phyloP scores from a whole-genome alignment of 37 sponge, comb jelly and placozoan species.

The Amphimedon queenslandica region DNA sequence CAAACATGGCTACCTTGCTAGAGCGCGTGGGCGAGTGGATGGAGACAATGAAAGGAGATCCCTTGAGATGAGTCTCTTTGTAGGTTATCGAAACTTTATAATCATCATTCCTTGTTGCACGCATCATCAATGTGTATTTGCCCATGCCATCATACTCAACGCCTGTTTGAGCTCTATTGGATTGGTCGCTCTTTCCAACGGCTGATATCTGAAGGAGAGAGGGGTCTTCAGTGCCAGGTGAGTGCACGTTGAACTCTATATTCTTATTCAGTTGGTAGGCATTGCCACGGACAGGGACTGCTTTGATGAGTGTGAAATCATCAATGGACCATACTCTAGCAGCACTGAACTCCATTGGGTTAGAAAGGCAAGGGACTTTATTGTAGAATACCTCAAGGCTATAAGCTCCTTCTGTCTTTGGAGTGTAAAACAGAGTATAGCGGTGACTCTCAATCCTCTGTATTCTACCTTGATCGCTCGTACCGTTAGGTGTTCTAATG shows the following conservation, averaged over 20 bases:
- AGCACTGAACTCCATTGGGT: not conserved
- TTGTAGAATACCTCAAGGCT: not conserved
- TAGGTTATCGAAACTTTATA: conserved; percentile 50
- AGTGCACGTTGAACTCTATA: conserved; percentile 28
- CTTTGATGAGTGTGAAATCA: conserved; percentile 31
- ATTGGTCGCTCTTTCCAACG: conserved; percentile 24
- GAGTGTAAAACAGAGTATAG: not conserved
- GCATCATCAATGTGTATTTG: conserved; percentile 30
- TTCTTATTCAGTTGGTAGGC: conserved; percentile 34
- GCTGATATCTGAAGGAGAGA: conserved; percentile 24
- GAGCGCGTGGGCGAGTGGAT: conserved; percentile 31
- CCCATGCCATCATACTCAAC: conserved; percentile 28
- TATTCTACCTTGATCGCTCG: not conserved
- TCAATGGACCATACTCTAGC: not conserved
- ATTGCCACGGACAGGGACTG: conserved; percentile 10
- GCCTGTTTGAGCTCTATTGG: not conserved
- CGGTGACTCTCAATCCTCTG: not conserved
- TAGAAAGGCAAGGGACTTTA: not conserved
- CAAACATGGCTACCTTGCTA: conserved; percentile 29
- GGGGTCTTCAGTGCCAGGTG: conserved; percentile 19
- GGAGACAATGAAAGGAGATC: conserved; percentile 52
- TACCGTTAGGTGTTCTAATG: not conserved
- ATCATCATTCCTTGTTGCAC: conserved; percentile 45
- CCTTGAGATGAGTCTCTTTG: conserved; percentile 37
- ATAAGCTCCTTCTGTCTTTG: not conserved